Conservation (phyloP, 2,797 vertebrate species). For the Triplophysa yarkandensis region DNA sequence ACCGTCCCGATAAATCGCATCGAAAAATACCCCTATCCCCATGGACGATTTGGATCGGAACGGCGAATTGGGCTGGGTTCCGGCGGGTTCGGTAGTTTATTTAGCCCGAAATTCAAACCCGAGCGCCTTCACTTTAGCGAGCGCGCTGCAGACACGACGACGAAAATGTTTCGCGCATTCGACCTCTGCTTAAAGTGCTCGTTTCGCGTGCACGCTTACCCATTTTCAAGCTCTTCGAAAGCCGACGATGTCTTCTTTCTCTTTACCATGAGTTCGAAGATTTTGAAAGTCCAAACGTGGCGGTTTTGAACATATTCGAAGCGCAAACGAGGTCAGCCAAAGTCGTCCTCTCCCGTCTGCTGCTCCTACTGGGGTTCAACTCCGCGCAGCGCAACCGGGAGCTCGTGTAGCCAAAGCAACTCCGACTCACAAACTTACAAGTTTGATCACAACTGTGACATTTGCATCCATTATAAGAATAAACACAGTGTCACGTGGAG, state of each 20-base stretch:
- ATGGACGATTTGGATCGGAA: constrained; percentile 39
- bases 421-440: constrained; percentile 51
- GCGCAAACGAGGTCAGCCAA: constrained; percentile 70
- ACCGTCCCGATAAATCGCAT: constrained; percentile 89
- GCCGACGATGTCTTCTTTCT: constrained; percentile 80
- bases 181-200: constrained; percentile 81
- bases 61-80: constrained; percentile 37
- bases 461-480: background rate
- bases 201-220: constrained; percentile 72
- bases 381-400: constrained; percentile 79
- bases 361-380: constrained; percentile 78
- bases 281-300: constrained; percentile 66
- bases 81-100: constrained; percentile 57
- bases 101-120: constrained; percentile 74
- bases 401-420: constrained; percentile 66
- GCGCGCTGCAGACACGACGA: constrained; percentile 80
- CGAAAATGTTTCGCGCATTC: constrained; percentile 73
- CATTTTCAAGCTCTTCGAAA: constrained; percentile 78
- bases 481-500: too few species aligned
- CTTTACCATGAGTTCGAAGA: constrained; percentile 88
- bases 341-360: constrained; percentile 73
- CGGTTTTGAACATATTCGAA: constrained; percentile 80
- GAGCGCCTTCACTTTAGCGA: constrained; percentile 82
- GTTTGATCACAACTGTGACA: constrained; percentile 11
- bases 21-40: constrained; percentile 67